A percentile compares a stretch with the other conserved stretches of the same genome.
Conservation (phyloP, 2,888 invertebrate genomes). For the Leptodirus hochenwartii region DNA sequence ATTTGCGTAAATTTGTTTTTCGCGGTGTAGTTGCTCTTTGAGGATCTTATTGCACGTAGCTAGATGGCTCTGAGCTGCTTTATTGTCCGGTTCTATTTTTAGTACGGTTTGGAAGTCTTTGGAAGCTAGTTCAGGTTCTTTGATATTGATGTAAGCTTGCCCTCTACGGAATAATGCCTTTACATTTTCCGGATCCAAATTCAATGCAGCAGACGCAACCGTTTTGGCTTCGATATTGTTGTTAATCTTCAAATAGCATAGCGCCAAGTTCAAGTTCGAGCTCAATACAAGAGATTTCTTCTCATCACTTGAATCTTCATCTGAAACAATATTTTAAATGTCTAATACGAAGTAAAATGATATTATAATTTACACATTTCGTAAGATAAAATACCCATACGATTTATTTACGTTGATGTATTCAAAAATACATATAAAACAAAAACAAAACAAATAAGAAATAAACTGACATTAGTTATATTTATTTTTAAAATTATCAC, state of each 20-base stretch:
- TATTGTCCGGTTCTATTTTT: conserved; percentile 67
- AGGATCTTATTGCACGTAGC: conserved; percentile 50
- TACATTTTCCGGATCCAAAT: conserved; percentile 54
- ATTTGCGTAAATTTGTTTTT: conserved; percentile 78
- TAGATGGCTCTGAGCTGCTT: conserved; percentile 68
- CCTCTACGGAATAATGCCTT: conserved; percentile 85
- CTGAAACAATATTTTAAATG: conserved; percentile 16
- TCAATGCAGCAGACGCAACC: conserved; percentile 60
- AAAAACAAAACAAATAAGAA: too few relatives aligned
- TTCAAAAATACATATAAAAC: too few relatives aligned
- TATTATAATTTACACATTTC: too few relatives aligned
- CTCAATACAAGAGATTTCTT: conserved; percentile 42
- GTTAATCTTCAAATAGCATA: conserved; percentile 62
- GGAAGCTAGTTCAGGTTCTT: conserved; percentile 61
- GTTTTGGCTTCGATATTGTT: conserved; percentile 51
- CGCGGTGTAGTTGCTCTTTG: conserved; percentile 56
- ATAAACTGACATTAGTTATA: too few relatives aligned
- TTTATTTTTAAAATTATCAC: too few relatives aligned
- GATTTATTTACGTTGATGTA: too few relatives aligned
- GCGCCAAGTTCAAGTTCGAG: conserved; percentile 60
- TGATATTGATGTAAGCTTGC: conserved; percentile 54
- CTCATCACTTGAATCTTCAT: conserved; percentile 28
- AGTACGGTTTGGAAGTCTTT: conserved; percentile 61
- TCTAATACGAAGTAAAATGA: too few relatives aligned
- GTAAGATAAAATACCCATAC: too few relatives aligned